These are phyloP conservation scores for Brachionus plicatilis DNA, from an alignment of 1,140 invertebrate species.

Conservation along the genomic window DNA sequence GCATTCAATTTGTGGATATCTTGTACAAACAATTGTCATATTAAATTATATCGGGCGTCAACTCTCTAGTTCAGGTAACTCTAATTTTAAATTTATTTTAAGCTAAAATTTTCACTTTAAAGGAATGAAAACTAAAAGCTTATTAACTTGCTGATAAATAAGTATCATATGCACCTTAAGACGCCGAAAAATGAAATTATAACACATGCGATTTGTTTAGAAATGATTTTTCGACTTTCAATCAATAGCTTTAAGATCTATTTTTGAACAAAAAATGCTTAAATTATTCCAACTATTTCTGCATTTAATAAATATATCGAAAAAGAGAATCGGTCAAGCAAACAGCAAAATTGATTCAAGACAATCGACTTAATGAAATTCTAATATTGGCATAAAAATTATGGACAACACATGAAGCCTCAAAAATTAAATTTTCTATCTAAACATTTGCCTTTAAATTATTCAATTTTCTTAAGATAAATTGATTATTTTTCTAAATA, in stretches of 20 bases:
- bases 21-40: too few species aligned
- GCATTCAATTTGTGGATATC: background rate
- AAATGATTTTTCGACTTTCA: background rate
- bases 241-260: background rate
- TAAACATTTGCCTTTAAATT: background rate
- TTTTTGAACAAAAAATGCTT: background rate
- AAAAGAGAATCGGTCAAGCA: background rate
- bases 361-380: background rate
- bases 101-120: background rate
- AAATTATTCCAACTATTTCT: background rate
- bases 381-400: background rate
- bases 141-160: background rate
- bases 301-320: background rate
- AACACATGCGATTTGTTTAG: background rate
- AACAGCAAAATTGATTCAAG: background rate
- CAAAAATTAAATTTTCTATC: background rate
- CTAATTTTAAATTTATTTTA: too few species aligned
- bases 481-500: background rate
- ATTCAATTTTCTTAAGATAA: background rate
- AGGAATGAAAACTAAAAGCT: background rate
- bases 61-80: too few species aligned
- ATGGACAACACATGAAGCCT: background rate
- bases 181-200: background rate
- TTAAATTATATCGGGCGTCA: too few species aligned
- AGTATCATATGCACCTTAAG: background rate